Evolutionary conservation across 2,113 vertebrate species (phyloP), one percentile per base, ranked within the genome.

Genomic region (Cinclus mexicanus): DNA sequence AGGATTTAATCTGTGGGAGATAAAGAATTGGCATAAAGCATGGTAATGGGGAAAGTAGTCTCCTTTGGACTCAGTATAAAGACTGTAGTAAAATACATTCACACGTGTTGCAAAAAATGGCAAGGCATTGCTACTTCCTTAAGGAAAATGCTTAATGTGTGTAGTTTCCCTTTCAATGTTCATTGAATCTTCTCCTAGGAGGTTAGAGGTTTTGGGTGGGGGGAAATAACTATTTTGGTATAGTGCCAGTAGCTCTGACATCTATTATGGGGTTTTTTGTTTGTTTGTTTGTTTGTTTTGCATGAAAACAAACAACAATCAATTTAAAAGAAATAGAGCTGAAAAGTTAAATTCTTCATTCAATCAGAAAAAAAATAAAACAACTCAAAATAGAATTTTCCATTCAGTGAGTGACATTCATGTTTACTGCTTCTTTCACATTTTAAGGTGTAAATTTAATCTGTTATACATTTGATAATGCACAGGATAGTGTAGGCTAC

Each of bases 171-270:
- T 71, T 78, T 74, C 23, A 71, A 7, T 50, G 86, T 61, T 76
- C 8, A 53, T 41, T 61, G 55, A 39, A 10, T 44, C 2, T 60
- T 80, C 69, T 83, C 20, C 12, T 41, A 72, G 13, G 6, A 80
- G 12, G 8, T 7, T 55, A 3, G 2, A 68, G 4, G 7, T 59
- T 74, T 53, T 13, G 3, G 2, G 2, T 0, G 0, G 3, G 7
- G 3, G 3, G 2, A 23, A 9, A 7, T 71, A 69, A 83, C 59
- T 3, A 31, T 85, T 92, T 82, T 70, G 11, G 10, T 28, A n/a
- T n/a, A 7, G 4, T 68, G 18, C 5, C 11, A 75, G 28, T 20
- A 47, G 6, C 1, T 59, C 35, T 89, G 86, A 33, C n/a, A 67
- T 23, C 3, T 47, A 39, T 60, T 2, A 59, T 7, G 3, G 35